Conservation (phyloP, 2,113 vertebrate genomes). For the Xiphias gladius region DNA sequence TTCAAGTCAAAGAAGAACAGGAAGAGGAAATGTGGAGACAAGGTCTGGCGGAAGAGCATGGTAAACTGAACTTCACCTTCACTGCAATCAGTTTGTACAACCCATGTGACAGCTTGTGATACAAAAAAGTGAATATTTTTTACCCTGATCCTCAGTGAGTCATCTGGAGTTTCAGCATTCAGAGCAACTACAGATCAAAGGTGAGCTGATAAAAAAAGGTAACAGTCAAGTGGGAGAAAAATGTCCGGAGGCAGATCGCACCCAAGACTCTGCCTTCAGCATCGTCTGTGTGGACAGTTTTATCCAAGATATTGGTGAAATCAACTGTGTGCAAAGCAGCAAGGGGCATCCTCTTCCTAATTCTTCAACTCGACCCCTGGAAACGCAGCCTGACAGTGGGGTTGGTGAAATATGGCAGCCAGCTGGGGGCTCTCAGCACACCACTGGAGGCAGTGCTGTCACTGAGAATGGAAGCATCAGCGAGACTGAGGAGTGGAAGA, state of each 20-base stretch:
- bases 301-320: constrained; percentile 5
- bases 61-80: background rate
- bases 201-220: background rate
- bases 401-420: background rate
- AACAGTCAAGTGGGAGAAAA: background rate
- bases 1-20: constrained; percentile 19
- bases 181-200: background rate
- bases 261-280: background rate
- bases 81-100: background rate
- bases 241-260: background rate
- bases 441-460: background rate
- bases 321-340: background rate
- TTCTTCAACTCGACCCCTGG: constrained; percentile 3
- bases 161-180: constrained; percentile 7
- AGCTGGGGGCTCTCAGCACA: constrained; percentile 1
- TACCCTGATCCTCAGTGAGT: constrained; percentile 14
- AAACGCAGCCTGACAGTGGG: background rate
- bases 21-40: background rate
- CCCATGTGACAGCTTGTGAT: constrained; percentile 11
- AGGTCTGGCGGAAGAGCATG: background rate
- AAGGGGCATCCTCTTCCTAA: background rate
- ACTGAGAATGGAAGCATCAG: background rate
- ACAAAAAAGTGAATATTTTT: constrained; percentile 12
- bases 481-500: background rate
- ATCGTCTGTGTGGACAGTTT: background rate